Evolutionary conservation across 2,797 vertebrate species (phyloP).

Genomic region (Crenuchus spilurus): DNA sequence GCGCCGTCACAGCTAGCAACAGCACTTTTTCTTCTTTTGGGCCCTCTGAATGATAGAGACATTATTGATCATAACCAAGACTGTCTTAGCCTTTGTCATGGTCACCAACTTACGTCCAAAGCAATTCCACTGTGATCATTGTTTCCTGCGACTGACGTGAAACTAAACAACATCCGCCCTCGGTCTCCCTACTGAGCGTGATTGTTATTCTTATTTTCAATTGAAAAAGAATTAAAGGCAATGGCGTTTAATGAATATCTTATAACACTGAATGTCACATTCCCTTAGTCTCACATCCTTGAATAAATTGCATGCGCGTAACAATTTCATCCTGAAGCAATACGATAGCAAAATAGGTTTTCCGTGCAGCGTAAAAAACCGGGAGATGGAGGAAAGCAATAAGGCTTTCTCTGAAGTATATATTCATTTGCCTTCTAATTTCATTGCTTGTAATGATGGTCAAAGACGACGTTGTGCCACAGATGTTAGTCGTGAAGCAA

Average conservation of each 20-base stretch:
- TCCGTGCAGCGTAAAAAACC: conserved; percentile 28
- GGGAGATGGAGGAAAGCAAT: conserved; percentile 75
- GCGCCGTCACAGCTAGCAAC: neutral
- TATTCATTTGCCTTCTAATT: conserved; percentile 75
- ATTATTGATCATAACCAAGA: conserved; percentile 75
- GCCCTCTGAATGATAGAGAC: conserved; percentile 68
- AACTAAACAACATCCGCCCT: conserved; percentile 74
- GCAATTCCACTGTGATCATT: conserved; percentile 78
- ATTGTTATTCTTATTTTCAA: conserved; percentile 76
- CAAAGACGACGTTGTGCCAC: conserved; percentile 65
- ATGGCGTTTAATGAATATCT: conserved; percentile 82
- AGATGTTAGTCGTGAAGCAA: conserved; percentile 67
- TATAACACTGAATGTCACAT: conserved; percentile 79
- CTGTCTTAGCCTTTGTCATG: conserved; percentile 72
- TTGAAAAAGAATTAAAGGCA: conserved; percentile 81
- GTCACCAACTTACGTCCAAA: conserved; percentile 76
- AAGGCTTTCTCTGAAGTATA: conserved; percentile 54
- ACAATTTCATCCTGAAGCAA: conserved; percentile 69
- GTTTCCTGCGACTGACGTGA: conserved; percentile 70
- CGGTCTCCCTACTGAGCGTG: conserved; percentile 53
- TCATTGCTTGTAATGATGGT: conserved; percentile 61
- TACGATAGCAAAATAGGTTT: conserved; percentile 64
- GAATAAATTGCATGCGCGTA: conserved; percentile 81
- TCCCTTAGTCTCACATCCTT: conserved; percentile 72
- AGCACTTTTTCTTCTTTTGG: neutral